Evolutionary conservation across 2,113 vertebrate genomes (phyloP).

Genomic region (Hippocampus zosterae): DNA sequence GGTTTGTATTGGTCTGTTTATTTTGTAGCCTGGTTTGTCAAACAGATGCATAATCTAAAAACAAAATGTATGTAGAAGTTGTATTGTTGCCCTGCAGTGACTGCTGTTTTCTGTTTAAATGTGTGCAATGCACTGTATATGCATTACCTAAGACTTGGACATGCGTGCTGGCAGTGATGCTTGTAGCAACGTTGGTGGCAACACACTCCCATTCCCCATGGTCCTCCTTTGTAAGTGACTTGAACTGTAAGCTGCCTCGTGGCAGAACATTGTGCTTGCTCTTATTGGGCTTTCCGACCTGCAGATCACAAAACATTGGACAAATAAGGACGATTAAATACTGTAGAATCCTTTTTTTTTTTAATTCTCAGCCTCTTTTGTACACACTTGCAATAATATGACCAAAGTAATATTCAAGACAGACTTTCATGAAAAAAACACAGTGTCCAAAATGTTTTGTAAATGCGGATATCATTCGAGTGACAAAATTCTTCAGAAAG

Average conservation of each 20-base stretch:
- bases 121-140: constrained; percentile 3
- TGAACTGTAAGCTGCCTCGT: constrained; percentile 93
- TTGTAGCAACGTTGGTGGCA: constrained; percentile 94
- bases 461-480: no score
- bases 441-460: no score
- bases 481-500: no score
- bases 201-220: constrained; percentile 98
- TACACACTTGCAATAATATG: no score
- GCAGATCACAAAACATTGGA: constrained; percentile 47
- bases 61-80: background rate
- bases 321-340: constrained; percentile 3
- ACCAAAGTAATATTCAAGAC: no score
- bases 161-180: constrained; percentile 98
- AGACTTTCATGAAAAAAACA: no score
- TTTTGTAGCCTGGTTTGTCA: no score
- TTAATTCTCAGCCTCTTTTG: no score
- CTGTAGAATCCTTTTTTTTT: no score
- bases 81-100: background rate
- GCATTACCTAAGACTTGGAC: constrained; percentile 89
- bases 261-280: constrained; percentile 97
- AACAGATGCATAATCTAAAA: no score
- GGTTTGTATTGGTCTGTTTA: no score
- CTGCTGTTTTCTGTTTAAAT: background rate
- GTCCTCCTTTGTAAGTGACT: constrained; percentile 95
- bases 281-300: constrained; percentile 97